These are phyloP conservation scores for Hedychridium roseum DNA, from an alignment of 2,888 invertebrate genomes.

Conservation along the genomic window DNA sequence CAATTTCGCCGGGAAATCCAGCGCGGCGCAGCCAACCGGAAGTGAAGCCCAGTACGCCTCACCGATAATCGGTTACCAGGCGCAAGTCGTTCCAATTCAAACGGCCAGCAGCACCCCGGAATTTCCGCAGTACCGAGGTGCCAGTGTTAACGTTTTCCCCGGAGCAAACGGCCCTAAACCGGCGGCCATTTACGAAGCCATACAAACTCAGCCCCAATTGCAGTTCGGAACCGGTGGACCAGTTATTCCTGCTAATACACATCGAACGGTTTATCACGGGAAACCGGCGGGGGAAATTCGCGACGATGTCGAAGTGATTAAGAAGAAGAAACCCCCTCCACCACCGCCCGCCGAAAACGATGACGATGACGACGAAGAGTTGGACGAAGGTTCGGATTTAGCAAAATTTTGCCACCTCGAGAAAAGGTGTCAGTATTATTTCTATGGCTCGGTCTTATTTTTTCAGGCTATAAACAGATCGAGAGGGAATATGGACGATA, in stretches of 20 bases:
- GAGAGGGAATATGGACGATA: slow-evolving; percentile 20
- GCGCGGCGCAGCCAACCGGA: slow-evolving; percentile 15
- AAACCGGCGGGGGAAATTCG: slow-evolving; percentile 42
- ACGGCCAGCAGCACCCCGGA: slow-evolving; percentile 34
- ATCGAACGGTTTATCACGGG: slow-evolving; percentile 7
- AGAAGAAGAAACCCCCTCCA: slow-evolving; percentile 46
- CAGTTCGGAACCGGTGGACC: slow-evolving; percentile 38
- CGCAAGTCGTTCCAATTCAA: slow-evolving; percentile 41
- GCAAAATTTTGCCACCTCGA: not conserved
- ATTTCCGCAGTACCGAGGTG: slow-evolving; percentile 44
- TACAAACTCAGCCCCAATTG: slow-evolving; percentile 52
- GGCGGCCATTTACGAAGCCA: slow-evolving; percentile 42
- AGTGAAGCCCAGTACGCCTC: too few species aligned
- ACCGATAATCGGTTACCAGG: slow-evolving; percentile 34
- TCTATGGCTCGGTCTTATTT: not conserved
- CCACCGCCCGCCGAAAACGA: slow-evolving; percentile 36
- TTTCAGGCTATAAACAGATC: slow-evolving; percentile 21
- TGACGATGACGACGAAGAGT: slow-evolving; percentile 34
- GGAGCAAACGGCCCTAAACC: slow-evolving; percentile 20
- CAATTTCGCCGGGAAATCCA: slow-evolving; percentile 25
- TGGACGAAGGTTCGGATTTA: slow-evolving; percentile 14
- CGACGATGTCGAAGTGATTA: slow-evolving; percentile 54
- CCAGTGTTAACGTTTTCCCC: slow-evolving; percentile 29
- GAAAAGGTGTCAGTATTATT: slow-evolving; percentile 1
- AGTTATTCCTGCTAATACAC: slow-evolving; percentile 6